A percentile compares a stretch with the other conserved stretches of the same genome.
phyloP scores from a whole-genome alignment of 2,797 vertebrate genomes.

The Bovichtus variegatus region DNA sequence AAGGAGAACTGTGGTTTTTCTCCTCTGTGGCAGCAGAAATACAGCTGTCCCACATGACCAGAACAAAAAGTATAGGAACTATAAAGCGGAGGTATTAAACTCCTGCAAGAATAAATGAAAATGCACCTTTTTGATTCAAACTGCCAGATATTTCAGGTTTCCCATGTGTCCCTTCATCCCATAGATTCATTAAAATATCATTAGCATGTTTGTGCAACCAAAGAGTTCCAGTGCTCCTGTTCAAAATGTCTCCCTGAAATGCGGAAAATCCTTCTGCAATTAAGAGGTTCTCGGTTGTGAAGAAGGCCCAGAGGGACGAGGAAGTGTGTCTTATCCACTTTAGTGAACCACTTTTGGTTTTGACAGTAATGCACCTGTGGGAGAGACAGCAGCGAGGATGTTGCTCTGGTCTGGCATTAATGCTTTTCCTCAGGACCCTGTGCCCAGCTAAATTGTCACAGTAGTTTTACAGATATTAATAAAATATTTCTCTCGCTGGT shows the following conservation, averaged over 20 bases:
- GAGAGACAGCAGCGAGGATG: conserved; percentile 7
- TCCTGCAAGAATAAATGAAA: conserved; percentile 16
- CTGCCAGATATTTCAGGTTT: conserved; percentile 11
- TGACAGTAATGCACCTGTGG: conserved; percentile 51
- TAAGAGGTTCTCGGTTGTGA: conserved; percentile 19
- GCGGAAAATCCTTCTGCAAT: conserved; percentile 21
- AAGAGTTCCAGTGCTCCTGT: conserved; percentile 8
- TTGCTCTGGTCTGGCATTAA: conserved; percentile 15
- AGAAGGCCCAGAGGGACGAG: conserved; percentile 24
- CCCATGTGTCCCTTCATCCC: conserved; percentile 1
- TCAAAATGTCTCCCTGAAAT: conserved; percentile 8
- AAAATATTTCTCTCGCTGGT: neutral
- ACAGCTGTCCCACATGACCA: neutral
- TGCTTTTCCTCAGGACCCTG: conserved; percentile 4
- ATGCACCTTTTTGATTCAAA: conserved; percentile 31
- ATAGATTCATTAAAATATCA: conserved; percentile 39
- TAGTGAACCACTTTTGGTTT: conserved; percentile 25
- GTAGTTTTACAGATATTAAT: neutral
- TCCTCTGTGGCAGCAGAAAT: conserved; percentile 14
- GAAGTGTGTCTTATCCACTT: conserved; percentile 22
- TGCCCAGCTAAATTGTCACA: conserved; percentile 4
- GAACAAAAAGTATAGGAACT: neutral
- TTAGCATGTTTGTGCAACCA: conserved; percentile 3
- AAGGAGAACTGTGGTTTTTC: neutral
- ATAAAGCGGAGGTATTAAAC: neutral